Conservation (phyloP, 2,113 vertebrate species). For the Aspiorhynchus laticeps region DNA sequence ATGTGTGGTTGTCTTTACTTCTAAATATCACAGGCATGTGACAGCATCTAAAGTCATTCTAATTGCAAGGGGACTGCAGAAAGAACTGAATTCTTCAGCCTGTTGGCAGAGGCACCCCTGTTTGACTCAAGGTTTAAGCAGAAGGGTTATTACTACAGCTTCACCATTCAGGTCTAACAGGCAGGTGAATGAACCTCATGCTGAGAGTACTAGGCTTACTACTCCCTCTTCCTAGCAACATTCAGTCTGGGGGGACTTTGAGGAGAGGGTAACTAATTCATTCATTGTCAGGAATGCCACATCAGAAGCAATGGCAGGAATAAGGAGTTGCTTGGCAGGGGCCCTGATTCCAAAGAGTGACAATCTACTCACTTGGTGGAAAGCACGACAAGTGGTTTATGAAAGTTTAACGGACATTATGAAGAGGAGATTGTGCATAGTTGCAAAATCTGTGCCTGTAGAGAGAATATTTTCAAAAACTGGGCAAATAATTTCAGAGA, state of each 20-base stretch:
- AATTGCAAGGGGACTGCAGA: background rate
- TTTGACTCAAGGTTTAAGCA: background rate
- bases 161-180: background rate
- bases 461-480: background rate
- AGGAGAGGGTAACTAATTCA: background rate
- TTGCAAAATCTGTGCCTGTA: background rate
- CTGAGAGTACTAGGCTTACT: background rate
- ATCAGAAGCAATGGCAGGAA: background rate
- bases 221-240: background rate
- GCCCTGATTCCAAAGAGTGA: background rate
- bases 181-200: background rate
- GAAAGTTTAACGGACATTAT: background rate
- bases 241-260: background rate
- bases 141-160: background rate
- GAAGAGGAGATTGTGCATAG: background rate
- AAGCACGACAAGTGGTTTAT: background rate
- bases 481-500: slow-evolving; percentile 10
- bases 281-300: background rate
- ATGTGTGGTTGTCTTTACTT: background rate
- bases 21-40: background rate
- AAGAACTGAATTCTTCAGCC: background rate
- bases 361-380: background rate
- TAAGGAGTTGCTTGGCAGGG: background rate
- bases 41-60: background rate
- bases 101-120: background rate